These are phyloP conservation scores for Doryteuthis pealeii DNA, from an alignment of 1,140 invertebrate genomes.

Conservation along the genomic window DNA sequence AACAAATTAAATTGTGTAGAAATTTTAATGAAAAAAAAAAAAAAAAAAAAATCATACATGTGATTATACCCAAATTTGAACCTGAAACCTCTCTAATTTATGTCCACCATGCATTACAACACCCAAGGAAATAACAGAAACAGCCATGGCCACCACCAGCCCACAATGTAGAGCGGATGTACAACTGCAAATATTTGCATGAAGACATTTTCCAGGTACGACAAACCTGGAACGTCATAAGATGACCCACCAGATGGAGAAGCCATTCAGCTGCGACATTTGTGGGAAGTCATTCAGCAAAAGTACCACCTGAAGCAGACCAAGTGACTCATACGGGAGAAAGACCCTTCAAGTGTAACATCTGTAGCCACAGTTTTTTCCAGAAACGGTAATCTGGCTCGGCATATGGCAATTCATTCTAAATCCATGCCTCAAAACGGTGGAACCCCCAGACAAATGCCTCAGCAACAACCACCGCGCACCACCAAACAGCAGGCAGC, in stretches of 20 bases:
- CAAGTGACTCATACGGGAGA: constrained; percentile 75
- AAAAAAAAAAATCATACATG: no score
- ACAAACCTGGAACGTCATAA: constrained; percentile 19
- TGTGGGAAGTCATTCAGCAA: constrained; percentile 16
- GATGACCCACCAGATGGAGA: constrained; percentile 20
- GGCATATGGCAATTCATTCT: constrained; percentile 90
- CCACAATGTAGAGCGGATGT: not conserved
- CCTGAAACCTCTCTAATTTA: no score
- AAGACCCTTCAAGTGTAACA: constrained; percentile 93
- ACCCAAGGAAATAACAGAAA: no score
- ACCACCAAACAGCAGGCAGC: constrained; percentile 70
- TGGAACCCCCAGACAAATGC: constrained; percentile 70
- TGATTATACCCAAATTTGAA: no score
- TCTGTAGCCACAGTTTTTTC: constrained; percentile 93
- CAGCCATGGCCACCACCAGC: no score
- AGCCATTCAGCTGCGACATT: constrained; percentile 18
- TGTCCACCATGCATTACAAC: no score
- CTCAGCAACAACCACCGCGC: constrained; percentile 66
- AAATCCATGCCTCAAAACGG: constrained; percentile 63
- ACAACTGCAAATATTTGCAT: not conserved
- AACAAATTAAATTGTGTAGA: no score
- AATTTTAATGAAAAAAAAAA: no score
- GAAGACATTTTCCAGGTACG: not conserved
- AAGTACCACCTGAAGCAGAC: constrained; percentile 15
- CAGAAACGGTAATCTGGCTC: constrained; percentile 96